Percentiles rank a stretch among this genome's conserved stretches.
Evolutionary conservation across 2,113 vertebrate genomes (phyloP).

Genomic region (Rhea pennata): DNA sequence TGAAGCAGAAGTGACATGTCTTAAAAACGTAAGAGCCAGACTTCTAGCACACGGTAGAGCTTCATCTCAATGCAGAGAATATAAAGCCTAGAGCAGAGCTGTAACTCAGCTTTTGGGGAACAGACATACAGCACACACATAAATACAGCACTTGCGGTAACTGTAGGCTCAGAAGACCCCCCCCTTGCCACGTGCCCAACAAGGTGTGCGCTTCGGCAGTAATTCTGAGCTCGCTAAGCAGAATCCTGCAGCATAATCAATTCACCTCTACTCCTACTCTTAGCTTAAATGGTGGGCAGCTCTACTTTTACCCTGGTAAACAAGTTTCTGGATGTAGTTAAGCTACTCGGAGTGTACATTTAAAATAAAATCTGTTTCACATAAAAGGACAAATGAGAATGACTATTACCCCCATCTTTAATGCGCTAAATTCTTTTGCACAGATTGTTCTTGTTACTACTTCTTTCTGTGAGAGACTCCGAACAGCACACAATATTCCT

Average conservation of each 20-base stretch:
- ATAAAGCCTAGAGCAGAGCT: background rate
- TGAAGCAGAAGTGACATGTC: fast-evolving
- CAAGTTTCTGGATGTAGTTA: constrained; percentile 73
- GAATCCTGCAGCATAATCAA: background rate
- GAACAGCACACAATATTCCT: constrained; percentile 56
- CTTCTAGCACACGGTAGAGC: background rate
- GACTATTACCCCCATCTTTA: constrained; percentile 75
- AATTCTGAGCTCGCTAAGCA: background rate
- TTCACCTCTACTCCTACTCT: constrained; percentile 43
- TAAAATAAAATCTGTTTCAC: constrained; percentile 81
- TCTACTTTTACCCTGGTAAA: constrained; percentile 26
- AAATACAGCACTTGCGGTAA: background rate
- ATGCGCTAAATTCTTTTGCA: constrained; percentile 75
- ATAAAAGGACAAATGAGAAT: constrained; percentile 83
- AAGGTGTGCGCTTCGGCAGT: background rate
- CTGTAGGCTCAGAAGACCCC: background rate
- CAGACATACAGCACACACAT: background rate
- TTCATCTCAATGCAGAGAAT: background rate
- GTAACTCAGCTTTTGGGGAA: background rate
- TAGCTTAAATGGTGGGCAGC: background rate
- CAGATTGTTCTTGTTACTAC: constrained; percentile 80
- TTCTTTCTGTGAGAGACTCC: constrained; percentile 60
- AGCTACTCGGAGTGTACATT: constrained; percentile 67
- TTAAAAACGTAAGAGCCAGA: background rate
- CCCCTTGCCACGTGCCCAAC: background rate